phyloP scores from a whole-genome alignment of 1,140 invertebrate species.

The Ceratosolen solmsi region DNA sequence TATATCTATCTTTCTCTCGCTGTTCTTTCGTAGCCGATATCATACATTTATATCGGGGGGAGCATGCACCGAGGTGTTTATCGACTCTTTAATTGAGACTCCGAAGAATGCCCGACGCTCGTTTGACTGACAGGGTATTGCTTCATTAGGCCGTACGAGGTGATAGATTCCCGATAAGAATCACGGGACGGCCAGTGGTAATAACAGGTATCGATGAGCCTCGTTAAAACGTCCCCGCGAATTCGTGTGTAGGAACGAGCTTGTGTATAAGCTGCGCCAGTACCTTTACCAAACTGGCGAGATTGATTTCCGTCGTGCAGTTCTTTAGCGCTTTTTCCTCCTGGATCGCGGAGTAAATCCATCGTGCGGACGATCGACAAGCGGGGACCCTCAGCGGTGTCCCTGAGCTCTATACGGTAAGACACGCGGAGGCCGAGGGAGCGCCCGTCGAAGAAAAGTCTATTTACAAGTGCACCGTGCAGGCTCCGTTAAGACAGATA shows the following conservation, averaged over 20 bases:
- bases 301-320: neutral
- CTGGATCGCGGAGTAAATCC: neutral
- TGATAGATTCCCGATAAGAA: neutral
- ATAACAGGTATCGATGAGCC: neutral
- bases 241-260: neutral
- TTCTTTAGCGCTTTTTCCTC: neutral
- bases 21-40: too few relatives aligned
- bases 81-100: constrained; percentile 1
- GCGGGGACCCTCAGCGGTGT: constrained; percentile 6
- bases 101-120: neutral
- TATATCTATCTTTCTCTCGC: too few relatives aligned
- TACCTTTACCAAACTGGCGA: neutral
- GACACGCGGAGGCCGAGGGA: neutral
- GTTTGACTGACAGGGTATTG: neutral
- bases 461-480: constrained; percentile 14
- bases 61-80: neutral
- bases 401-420: neutral
- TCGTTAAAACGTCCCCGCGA: neutral
- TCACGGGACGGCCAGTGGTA: neutral
- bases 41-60: neutral
- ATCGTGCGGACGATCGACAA: neutral
- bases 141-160: neutral
- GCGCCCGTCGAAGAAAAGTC: constrained; percentile 26
- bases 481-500: neutral
- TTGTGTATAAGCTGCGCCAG: too few relatives aligned